phyloP scores from a whole-genome alignment of 64 coral and sea anemone genomes.

The Montipora cactus region DNA sequence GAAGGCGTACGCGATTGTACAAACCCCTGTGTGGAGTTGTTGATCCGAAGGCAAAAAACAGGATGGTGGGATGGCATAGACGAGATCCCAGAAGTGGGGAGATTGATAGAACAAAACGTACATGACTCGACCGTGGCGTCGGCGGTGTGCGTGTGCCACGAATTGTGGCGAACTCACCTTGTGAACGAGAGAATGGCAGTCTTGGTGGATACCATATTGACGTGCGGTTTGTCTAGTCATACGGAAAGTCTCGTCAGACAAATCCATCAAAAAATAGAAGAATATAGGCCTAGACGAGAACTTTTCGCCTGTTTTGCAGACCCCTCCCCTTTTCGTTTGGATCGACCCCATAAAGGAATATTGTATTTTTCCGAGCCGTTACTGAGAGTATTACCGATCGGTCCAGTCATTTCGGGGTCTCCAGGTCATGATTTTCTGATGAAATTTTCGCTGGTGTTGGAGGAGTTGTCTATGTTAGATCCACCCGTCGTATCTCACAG shows the following conservation, averaged over 20 bases:
- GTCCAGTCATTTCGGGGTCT: not conserved
- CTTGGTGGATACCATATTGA: not conserved
- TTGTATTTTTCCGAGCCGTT: not conserved
- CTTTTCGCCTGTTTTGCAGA: not conserved
- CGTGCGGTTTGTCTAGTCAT: not conserved
- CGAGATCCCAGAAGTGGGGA: not conserved
- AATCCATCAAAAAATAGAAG: not conserved
- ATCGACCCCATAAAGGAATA: not conserved
- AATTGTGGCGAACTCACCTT: not conserved
- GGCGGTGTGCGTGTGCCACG: not conserved
- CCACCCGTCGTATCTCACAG: not conserved
- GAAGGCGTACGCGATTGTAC: not conserved
- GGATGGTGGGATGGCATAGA: not conserved
- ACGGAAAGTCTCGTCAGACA: not conserved
- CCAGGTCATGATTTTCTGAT: not conserved
- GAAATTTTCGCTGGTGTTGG: not conserved
- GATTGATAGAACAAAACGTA: not conserved
- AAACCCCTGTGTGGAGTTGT: not conserved
- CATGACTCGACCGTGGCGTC: not conserved
- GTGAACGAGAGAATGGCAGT: not conserved
- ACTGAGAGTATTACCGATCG: not conserved
- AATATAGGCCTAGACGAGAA: not conserved
- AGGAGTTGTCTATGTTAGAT: not conserved
- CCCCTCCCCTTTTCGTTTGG: not conserved
- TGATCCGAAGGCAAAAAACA: not conserved